Conservation (phyloP, 1,140 invertebrate species). For the Drosophila rhopaloa region DNA sequence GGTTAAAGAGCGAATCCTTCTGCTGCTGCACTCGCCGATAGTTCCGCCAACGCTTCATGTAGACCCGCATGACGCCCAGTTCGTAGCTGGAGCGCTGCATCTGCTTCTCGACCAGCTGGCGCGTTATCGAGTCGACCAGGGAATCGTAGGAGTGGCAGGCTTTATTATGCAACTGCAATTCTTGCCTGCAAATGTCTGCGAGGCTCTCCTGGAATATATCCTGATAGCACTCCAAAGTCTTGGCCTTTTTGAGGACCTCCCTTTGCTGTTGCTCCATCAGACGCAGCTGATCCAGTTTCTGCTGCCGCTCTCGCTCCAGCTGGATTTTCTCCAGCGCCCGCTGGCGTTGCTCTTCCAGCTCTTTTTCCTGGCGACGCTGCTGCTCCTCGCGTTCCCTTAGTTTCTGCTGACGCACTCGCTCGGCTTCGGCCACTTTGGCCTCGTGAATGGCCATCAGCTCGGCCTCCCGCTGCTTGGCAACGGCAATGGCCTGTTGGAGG, state of each 20-base stretch:
- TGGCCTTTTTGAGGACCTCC: not conserved
- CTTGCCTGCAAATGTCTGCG: constrained; percentile 13
- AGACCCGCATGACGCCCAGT: constrained; percentile 40
- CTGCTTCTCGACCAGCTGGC: not conserved
- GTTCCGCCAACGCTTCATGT: constrained; percentile 53
- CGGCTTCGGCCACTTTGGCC: constrained; percentile 28
- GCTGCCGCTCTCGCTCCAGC: not conserved
- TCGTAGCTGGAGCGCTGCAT: constrained; percentile 36
- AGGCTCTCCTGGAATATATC: constrained; percentile 26
- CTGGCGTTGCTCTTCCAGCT: not conserved
- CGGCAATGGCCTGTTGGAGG: constrained; percentile 52
- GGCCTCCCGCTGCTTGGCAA: constrained; percentile 51
- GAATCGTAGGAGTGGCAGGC: constrained; percentile 22
- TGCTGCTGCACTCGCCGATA: constrained; percentile 51
- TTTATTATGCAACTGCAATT: constrained; percentile 11
- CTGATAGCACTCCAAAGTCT: constrained; percentile 24
- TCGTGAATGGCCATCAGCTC: constrained; percentile 49
- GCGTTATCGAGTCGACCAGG: constrained; percentile 57
- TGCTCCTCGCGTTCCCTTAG: constrained; percentile 10
- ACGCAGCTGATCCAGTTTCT: not conserved
- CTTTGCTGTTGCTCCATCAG: constrained; percentile 1
- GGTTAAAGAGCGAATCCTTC: constrained; percentile 51
- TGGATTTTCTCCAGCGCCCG: not conserved
- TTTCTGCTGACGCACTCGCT: constrained; percentile 25
- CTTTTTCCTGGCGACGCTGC: constrained; percentile 11